These are phyloP conservation scores for Syrista parreyssii DNA, from an alignment of 2,888 invertebrate species.

Conservation along the genomic window DNA sequence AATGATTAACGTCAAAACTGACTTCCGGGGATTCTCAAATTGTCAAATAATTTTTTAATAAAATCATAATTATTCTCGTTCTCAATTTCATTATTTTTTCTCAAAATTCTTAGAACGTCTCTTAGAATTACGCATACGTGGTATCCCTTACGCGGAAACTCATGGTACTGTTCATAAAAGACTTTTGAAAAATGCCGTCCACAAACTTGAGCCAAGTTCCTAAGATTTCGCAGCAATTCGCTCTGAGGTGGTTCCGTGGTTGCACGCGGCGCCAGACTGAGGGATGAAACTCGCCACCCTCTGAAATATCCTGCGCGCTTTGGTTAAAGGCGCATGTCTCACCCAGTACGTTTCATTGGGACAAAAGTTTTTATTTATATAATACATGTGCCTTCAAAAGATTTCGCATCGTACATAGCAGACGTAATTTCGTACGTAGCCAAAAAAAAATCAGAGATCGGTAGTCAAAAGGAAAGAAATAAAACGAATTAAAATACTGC, in stretches of 20 bases:
- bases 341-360: background rate
- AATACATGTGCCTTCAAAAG: background rate
- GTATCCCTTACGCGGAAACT: background rate
- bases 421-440: background rate
- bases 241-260: constrained; percentile 38
- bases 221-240: background rate
- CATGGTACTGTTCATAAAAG: background rate
- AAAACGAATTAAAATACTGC: background rate
- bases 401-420: background rate
- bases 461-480: background rate
- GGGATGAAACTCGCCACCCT: constrained; percentile 48
- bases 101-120: background rate
- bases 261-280: constrained; percentile 62
- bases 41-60: background rate
- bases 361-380: background rate
- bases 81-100: background rate
- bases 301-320: constrained; percentile 22
- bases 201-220: background rate
- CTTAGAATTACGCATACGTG: background rate
- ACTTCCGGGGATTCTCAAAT: background rate
- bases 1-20: background rate
- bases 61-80: background rate
- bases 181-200: background rate
- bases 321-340: constrained; percentile 35
- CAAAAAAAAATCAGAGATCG: background rate